Conservation (phyloP, 1,140 invertebrate species). For the Cherax destructor region DNA sequence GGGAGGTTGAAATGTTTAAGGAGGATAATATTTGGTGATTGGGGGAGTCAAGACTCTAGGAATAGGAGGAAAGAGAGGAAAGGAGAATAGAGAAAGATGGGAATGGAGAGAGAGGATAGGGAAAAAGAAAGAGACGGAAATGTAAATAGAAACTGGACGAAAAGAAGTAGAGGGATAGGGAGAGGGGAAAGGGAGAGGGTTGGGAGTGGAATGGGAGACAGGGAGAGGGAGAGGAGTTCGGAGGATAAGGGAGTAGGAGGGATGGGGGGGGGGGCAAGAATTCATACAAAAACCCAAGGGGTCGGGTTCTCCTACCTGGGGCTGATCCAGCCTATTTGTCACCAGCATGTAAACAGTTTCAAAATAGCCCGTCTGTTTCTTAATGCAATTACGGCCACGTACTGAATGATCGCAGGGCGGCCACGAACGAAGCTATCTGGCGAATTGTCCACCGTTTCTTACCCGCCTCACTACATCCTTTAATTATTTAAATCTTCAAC, state of each 20-base stretch:
- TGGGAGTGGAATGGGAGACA: background rate
- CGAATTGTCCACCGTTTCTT: constrained; percentile 37
- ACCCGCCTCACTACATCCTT: constrained; percentile 14
- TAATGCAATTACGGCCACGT: constrained; percentile 32
- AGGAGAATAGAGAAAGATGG: background rate
- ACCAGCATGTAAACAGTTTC: constrained; percentile 59
- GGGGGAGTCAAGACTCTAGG: no score
- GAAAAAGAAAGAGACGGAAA: constrained; percentile 4
- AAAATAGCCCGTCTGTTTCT: constrained; percentile 45
- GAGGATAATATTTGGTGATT: no score
- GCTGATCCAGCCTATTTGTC: constrained; percentile 59
- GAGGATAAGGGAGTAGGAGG: background rate
- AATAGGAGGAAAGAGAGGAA: no score
- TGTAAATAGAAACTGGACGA: background rate
- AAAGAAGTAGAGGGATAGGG: background rate
- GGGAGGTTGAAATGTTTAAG: no score
- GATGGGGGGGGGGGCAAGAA: background rate
- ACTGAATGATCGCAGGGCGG: constrained; percentile 36
- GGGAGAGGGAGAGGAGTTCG: background rate
- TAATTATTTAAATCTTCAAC: constrained; percentile 48
- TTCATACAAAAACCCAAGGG: constrained; percentile 55
- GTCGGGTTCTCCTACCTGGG: constrained; percentile 44
- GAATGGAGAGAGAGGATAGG: background rate
- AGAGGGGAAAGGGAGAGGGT: background rate
- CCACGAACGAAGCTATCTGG: constrained; percentile 46